Conservation (phyloP, 2,113 vertebrate genomes). For the Serinus canaria region DNA sequence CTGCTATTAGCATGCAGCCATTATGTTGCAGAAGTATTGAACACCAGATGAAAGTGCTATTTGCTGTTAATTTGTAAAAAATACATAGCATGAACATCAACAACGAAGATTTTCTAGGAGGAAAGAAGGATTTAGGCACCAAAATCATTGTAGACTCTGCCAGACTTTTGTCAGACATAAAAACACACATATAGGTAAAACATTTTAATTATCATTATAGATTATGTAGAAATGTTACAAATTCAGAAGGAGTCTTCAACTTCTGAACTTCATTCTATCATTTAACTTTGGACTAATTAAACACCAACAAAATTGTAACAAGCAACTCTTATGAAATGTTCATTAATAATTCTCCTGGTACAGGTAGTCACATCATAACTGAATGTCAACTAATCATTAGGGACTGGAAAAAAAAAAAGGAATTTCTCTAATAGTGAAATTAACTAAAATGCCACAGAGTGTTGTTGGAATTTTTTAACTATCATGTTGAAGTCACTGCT, state of each 20-base stretch:
- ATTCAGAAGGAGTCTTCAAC: background rate
- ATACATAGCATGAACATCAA: background rate
- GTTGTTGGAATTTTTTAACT: background rate
- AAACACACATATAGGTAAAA: background rate
- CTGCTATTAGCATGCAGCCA: conserved; percentile 2
- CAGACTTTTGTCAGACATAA: background rate
- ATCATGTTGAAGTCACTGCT: background rate
- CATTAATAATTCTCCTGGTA: conserved; percentile 24
- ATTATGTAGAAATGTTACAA: background rate
- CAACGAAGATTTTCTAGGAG: background rate
- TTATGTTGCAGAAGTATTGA: conserved; percentile 23
- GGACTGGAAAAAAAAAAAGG: background rate
- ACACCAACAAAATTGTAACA: background rate
- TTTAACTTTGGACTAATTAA: conserved; percentile 27
- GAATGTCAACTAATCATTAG: conserved; percentile 32
- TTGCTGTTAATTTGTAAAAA: conserved; percentile 30
- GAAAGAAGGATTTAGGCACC: background rate
- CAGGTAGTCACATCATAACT: conserved; percentile 13
- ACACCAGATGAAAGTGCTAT: conserved; percentile 21
- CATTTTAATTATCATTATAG: background rate
- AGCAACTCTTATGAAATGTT: background rate
- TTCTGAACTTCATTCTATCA: background rate
- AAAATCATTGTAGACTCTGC: background rate
- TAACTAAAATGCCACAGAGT: conserved; percentile 23
- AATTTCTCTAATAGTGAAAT: conserved; percentile 29